Evolutionary conservation across 2,113 vertebrate species (phyloP), one percentile per base, ranked within the genome.

Genomic region (Cyanoderma ruficeps): DNA sequence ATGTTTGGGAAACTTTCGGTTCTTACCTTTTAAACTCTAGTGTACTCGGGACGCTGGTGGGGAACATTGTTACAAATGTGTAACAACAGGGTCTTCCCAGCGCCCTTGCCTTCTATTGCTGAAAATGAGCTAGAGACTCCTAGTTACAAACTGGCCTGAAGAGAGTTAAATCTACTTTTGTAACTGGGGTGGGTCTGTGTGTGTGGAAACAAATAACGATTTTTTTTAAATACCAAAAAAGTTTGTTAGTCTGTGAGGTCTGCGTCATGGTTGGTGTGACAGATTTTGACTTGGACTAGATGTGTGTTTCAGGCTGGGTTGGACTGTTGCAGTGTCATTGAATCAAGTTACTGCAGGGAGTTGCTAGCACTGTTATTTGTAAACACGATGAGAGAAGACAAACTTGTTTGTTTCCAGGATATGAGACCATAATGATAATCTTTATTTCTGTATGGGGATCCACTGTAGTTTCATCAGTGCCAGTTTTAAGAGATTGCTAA

Each of bases 151-250:
- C 16, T 30, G 15, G 2, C 67, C 37, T 67, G 28, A 53, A 31
- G 16, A 53, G 9, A 9, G 4, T 47, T 46, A 37, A 61, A 31
- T 46, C 20, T 59, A 0, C 16, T 8, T 37, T 25, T 63, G 7
- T 39, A 44, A 10, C 13, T 14, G 10, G 19, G 1, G 5, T 31
- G 6, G 1, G 3, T 50, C 12, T 47, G 2, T 35, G 16, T 39
- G 2, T 11, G 3, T n/a, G 11, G 39, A 53, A 83, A 71, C 12
- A 70, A 65, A 41, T 6, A 42, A 22, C 28, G 5, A 0, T 20
- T 78, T 87, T 44, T 61, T 10, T 65, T 90, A 76, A 79, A 30
- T n/a, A 24, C 15, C 1, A 14, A 1, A 52, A 61, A 23, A 3
- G 3, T 6, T 65, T 6, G 14, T 79, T 42, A 55, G 12, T 75